Evolutionary conservation across 2,888 invertebrate species (phyloP).

Genomic region (Loripinus fragilis): DNA sequence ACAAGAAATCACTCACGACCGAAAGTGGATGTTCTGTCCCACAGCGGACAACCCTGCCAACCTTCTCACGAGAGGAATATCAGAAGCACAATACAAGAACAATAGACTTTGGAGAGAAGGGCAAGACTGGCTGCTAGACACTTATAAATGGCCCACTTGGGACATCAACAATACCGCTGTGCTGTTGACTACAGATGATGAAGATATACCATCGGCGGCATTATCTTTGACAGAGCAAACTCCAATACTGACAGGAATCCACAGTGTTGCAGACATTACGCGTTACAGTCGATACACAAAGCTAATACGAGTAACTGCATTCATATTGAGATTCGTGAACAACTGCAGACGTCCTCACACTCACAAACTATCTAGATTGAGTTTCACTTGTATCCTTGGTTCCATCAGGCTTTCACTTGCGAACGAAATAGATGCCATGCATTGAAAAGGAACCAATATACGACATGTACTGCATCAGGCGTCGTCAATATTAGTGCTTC

Average conservation of each 20-base stretch:
- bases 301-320: no score
- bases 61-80: constrained; percentile 15
- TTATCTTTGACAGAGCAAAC: not conserved
- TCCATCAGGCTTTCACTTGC: no score
- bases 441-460: no score
- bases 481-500: no score
- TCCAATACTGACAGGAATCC: not conserved
- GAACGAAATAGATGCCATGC: no score
- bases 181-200: not conserved
- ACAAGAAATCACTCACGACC: not conserved
- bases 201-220: not conserved
- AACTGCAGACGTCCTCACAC: no score
- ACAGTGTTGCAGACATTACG: not conserved
- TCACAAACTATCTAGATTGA: no score
- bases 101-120: not conserved
- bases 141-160: not conserved
- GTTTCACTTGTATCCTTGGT: no score
- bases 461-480: no score
- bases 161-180: not conserved
- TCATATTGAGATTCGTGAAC: no score
- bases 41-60: constrained; percentile 13
- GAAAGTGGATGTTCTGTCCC: constrained; percentile 11
- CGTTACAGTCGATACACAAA: no score
- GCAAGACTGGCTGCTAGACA: not conserved
- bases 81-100: not conserved